Conservation (phyloP, 1,140 invertebrate species). For the Drosophila lacteicornis region DNA sequence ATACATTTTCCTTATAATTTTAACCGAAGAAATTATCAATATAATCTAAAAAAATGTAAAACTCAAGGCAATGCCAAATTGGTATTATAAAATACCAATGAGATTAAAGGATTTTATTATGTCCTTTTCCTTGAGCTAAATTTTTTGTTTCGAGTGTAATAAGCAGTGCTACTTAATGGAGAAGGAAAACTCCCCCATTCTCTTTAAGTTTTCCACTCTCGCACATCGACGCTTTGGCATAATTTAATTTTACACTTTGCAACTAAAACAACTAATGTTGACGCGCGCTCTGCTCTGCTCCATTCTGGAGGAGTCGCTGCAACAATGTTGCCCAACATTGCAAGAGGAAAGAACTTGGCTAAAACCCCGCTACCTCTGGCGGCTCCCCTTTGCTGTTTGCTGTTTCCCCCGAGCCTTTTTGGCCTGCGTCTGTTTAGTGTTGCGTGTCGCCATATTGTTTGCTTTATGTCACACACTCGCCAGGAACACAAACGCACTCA, state of each 20-base stretch:
- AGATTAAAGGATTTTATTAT: too few species aligned
- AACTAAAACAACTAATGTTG: conserved; percentile 69
- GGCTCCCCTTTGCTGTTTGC: background rate
- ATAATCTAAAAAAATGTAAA: too few species aligned
- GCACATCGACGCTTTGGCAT: conserved; percentile 61
- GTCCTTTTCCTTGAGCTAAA: too few species aligned
- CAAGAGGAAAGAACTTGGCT: conserved; percentile 1
- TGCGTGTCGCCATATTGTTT: conserved; percentile 82
- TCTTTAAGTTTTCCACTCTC: conserved; percentile 2
- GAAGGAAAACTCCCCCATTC: conserved; percentile 1
- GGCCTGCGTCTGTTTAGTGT: conserved; percentile 70
- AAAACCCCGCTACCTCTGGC: conserved; percentile 15
- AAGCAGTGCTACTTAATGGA: conserved; percentile 49
- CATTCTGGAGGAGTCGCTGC: conserved; percentile 31
- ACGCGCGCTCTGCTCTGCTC: conserved; percentile 20
- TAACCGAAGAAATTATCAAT: background rate
- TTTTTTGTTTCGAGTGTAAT: background rate
- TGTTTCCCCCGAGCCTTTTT: conserved; percentile 13
- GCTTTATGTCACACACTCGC: conserved; percentile 74
- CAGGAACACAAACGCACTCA: conserved; percentile 41
- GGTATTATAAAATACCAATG: too few species aligned
- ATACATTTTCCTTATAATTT: too few species aligned
- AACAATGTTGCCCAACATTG: conserved; percentile 66
- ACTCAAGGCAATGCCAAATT: too few species aligned
- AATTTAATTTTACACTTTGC: conserved; percentile 70